Conservation (phyloP, 1,140 invertebrate genomes). For the Aricia agestis region DNA sequence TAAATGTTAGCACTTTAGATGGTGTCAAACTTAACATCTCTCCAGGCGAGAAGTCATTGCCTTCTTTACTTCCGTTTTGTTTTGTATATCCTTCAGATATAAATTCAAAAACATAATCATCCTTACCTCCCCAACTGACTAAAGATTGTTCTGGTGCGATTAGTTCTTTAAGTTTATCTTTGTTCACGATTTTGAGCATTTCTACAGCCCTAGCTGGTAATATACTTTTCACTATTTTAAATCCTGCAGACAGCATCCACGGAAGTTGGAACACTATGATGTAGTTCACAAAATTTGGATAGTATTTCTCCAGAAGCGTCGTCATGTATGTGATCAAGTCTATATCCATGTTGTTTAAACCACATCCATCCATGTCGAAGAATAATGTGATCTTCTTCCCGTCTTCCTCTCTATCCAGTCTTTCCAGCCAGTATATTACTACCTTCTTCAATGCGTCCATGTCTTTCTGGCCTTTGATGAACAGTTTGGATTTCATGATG, state of each 20-base stretch:
- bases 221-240: slow-evolving; percentile 39
- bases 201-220: slow-evolving; percentile 37
- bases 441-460: slow-evolving; percentile 39
- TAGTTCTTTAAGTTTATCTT: slow-evolving; percentile 41
- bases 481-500: slow-evolving; percentile 43
- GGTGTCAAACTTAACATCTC: slow-evolving; percentile 36
- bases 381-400: slow-evolving; percentile 46
- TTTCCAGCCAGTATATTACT: slow-evolving; percentile 46
- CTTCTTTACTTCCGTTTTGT: slow-evolving; percentile 18
- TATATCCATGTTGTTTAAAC: slow-evolving; percentile 41
- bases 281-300: slow-evolving; percentile 48
- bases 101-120: slow-evolving; percentile 41
- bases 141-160: slow-evolving; percentile 42
- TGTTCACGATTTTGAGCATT: slow-evolving; percentile 33
- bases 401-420: slow-evolving; percentile 43
- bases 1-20: slow-evolving; percentile 31
- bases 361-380: slow-evolving; percentile 45
- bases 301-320: slow-evolving; percentile 40
- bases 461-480: slow-evolving; percentile 39
- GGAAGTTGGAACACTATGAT: slow-evolving; percentile 45
- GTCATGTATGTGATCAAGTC: slow-evolving; percentile 43
- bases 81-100: slow-evolving; percentile 30
- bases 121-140: slow-evolving; percentile 42
- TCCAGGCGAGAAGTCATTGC: slow-evolving; percentile 27
- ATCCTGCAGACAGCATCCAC: slow-evolving; percentile 41